Percentiles rank a stretch among this genome's conserved stretches.
These are phyloP conservation scores for Hanleya hanleyi DNA, from an alignment of 2,888 invertebrate genomes.

Conservation along the genomic window DNA sequence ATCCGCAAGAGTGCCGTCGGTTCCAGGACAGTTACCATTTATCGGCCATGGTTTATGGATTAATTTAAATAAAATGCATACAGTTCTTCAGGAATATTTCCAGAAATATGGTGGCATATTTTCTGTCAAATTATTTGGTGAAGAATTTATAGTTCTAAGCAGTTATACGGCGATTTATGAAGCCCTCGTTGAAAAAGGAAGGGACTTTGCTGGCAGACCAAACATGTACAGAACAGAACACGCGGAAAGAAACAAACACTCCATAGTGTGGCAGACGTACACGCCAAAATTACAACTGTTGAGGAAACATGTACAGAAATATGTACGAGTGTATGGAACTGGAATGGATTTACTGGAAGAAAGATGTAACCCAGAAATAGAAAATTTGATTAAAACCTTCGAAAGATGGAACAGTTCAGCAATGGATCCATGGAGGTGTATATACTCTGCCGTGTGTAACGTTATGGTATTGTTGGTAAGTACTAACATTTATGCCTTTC, in stretches of 20 bases:
- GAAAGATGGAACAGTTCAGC: constrained; percentile 12
- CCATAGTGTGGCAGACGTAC: constrained; percentile 63
- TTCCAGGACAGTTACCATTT: too few species aligned
- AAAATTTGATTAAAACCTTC: constrained; percentile 36
- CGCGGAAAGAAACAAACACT: constrained; percentile 43
- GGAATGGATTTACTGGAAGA: constrained; percentile 48
- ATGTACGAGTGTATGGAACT: constrained; percentile 49
- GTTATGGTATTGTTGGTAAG: constrained; percentile 57
- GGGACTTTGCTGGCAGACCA: constrained; percentile 60
- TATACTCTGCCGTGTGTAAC: constrained; percentile 52
- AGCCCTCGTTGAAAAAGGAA: constrained; percentile 52
- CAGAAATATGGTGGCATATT: constrained; percentile 56
- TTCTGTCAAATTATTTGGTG: constrained; percentile 47
- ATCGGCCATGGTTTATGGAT: too few species aligned
- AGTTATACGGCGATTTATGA: constrained; percentile 53
- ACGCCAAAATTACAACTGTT: constrained; percentile 54
- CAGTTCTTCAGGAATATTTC: constrained; percentile 49
- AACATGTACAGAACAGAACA: constrained; percentile 53
- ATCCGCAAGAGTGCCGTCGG: too few species aligned
- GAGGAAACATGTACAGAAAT: constrained; percentile 47
- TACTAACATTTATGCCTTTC: not conserved
- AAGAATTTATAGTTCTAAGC: constrained; percentile 61
- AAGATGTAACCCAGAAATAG: constrained; percentile 46
- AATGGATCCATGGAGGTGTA: constrained; percentile 46
- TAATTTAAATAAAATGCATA: too few species aligned